These are phyloP conservation scores for Chaenogobius annularis DNA, from an alignment of 2,113 vertebrate genomes.

Conservation along the genomic window DNA sequence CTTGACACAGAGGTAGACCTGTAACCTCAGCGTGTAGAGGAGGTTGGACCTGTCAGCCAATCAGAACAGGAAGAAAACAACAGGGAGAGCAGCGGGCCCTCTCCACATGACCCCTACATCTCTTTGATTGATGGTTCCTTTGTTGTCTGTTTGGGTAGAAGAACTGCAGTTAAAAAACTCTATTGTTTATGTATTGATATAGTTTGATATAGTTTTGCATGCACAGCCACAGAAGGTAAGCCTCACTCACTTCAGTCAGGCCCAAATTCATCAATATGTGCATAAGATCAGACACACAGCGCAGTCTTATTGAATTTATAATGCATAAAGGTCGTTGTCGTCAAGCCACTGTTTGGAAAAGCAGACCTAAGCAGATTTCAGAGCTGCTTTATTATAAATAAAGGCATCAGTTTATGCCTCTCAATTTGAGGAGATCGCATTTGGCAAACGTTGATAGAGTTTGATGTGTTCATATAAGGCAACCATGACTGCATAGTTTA, in stretches of 20 bases:
- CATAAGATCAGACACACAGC: constrained; percentile 3
- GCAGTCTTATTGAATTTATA: not conserved
- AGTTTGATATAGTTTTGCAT: constrained; percentile 6
- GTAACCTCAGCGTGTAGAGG: constrained; percentile 34
- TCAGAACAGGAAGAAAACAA: constrained; percentile 23
- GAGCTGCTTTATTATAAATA: not conserved
- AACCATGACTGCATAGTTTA: not conserved
- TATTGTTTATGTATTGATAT: constrained; percentile 17
- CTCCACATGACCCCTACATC: constrained; percentile 2
- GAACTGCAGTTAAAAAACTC: constrained; percentile 1
- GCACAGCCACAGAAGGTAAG: constrained; percentile 7
- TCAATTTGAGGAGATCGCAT: not conserved
- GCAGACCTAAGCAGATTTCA: not conserved
- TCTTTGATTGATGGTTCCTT: constrained; percentile 45
- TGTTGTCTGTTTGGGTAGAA: constrained; percentile 24
- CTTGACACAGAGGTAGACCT: constrained; percentile 46
- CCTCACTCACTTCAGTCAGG: not conserved
- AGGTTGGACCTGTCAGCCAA: constrained; percentile 22
- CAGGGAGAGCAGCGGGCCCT: not conserved
- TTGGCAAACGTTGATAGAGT: not conserved
- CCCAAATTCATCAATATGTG: constrained; percentile 10
- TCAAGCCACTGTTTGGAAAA: not conserved
- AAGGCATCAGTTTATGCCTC: not conserved
- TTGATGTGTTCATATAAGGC: not conserved
- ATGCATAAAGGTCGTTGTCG: not conserved